Conservation (phyloP, 2,888 invertebrate genomes). For the Ornithoptera priamus region DNA sequence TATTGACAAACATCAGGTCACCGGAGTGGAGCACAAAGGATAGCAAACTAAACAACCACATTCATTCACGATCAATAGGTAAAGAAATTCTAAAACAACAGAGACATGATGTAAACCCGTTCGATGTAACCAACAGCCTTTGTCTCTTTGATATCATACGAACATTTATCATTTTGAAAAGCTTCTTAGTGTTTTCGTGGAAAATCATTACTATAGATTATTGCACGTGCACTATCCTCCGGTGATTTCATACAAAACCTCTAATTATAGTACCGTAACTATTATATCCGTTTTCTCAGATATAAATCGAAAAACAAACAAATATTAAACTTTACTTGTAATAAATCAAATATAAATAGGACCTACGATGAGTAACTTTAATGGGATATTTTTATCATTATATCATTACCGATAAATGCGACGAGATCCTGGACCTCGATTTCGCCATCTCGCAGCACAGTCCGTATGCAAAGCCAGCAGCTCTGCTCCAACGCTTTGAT, state of each 20-base stretch:
- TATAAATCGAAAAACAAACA: too few species aligned
- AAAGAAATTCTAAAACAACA: conserved; percentile 25
- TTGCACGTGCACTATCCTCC: too few species aligned
- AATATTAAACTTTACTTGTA: too few species aligned
- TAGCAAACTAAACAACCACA: conserved; percentile 21
- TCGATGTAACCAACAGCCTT: not conserved
- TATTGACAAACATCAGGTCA: conserved; percentile 25
- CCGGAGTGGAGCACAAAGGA: conserved; percentile 18
- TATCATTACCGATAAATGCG: conserved; percentile 66
- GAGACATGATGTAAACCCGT: conserved; percentile 15
- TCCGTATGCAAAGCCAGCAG: conserved; percentile 67
- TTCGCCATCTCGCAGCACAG: conserved; percentile 64
- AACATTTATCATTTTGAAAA: not conserved
- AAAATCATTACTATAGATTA: too few species aligned
- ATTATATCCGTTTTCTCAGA: too few species aligned
- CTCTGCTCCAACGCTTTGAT: conserved; percentile 61
- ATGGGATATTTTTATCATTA: too few species aligned
- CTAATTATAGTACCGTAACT: too few species aligned
- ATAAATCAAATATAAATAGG: too few species aligned
- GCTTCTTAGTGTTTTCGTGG: too few species aligned
- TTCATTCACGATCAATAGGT: conserved; percentile 18
- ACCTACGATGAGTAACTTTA: too few species aligned
- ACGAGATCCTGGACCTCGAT: conserved; percentile 77
- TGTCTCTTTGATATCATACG: conserved; percentile 9
- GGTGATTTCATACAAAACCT: too few species aligned